phyloP scores from a whole-genome alignment of 2,113 vertebrate species.

The Anser brachyrhynchus region DNA sequence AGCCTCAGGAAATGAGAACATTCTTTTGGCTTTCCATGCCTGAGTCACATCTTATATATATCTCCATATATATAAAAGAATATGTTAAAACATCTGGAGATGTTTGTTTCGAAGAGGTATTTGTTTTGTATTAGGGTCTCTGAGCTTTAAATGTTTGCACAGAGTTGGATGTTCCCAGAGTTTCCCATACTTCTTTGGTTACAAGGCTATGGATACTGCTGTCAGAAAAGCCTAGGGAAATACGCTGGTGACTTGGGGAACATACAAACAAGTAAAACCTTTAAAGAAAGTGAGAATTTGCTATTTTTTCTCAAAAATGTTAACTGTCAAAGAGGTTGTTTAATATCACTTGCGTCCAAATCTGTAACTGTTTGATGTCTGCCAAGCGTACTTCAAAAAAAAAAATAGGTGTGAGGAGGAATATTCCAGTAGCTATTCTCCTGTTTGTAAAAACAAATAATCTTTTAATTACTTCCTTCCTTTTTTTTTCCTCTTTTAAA shows the following conservation, averaged over 20 bases:
- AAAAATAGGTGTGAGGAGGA: background rate
- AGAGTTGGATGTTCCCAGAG: constrained; percentile 1
- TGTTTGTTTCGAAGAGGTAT: constrained; percentile 32
- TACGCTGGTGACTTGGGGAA: background rate
- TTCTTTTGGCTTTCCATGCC: constrained; percentile 55
- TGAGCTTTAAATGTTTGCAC: constrained; percentile 22
- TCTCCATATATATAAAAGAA: background rate
- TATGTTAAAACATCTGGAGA: constrained; percentile 54
- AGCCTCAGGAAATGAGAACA: constrained; percentile 69
- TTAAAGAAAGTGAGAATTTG: background rate
- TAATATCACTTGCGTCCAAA: background rate
- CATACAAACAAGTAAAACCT: constrained; percentile 4
- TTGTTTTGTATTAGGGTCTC: constrained; percentile 16
- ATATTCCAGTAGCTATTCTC: background rate
- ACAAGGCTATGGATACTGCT: background rate
- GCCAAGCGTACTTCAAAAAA: background rate
- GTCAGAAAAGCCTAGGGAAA: background rate
- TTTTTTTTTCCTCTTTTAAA: no score
- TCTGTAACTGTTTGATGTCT: background rate
- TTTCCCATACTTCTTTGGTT: constrained; percentile 52
- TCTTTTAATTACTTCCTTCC: no score
- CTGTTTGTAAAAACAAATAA: background rate
- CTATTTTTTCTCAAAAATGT: background rate
- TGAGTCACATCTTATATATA: constrained; percentile 54
- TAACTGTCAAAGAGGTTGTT: background rate